Evolutionary conservation across 2,888 invertebrate species (phyloP).

Genomic region (Congeria kusceri): DNA sequence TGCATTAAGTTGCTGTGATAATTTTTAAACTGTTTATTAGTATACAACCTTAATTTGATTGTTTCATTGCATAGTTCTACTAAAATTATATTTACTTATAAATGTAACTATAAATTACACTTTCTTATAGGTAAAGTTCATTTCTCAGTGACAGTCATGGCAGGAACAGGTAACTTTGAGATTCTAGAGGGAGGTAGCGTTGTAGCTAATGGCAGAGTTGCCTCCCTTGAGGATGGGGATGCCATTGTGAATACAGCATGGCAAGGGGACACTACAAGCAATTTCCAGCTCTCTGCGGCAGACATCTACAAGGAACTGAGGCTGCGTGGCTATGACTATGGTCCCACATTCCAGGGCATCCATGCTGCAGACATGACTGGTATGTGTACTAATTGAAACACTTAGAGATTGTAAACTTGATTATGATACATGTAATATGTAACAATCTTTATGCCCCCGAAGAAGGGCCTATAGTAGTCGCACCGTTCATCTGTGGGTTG

Average conservation of each 20-base stretch:
- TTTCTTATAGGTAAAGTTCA: constrained; percentile 78
- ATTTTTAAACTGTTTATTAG: too few species aligned
- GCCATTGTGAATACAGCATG: constrained; percentile 20
- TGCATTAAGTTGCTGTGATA: too few species aligned
- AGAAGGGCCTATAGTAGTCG: too few species aligned
- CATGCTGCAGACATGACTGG: constrained; percentile 88
- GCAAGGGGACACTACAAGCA: constrained; percentile 1
- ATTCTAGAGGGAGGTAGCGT: constrained; percentile 94
- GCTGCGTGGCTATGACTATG: constrained; percentile 85
- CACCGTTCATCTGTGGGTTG: too few species aligned
- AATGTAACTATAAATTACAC: background rate
- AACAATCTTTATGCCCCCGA: too few species aligned
- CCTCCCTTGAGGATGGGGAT: constrained; percentile 82
- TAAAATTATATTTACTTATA: too few species aligned
- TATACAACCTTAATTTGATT: too few species aligned
- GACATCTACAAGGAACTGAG: constrained; percentile 85
- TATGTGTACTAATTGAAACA: constrained; percentile 28
- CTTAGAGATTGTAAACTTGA: too few species aligned
- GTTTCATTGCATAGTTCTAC: too few species aligned
- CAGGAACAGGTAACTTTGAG: constrained; percentile 89
- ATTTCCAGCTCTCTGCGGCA: constrained; percentile 71
- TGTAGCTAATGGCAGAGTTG: constrained; percentile 92
- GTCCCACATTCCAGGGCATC: constrained; percentile 89
- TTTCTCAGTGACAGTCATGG: constrained; percentile 83
- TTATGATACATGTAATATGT: too few species aligned